phyloP scores from a whole-genome alignment of 2,113 vertebrate species.

The Melanostigma gelatinosum region DNA sequence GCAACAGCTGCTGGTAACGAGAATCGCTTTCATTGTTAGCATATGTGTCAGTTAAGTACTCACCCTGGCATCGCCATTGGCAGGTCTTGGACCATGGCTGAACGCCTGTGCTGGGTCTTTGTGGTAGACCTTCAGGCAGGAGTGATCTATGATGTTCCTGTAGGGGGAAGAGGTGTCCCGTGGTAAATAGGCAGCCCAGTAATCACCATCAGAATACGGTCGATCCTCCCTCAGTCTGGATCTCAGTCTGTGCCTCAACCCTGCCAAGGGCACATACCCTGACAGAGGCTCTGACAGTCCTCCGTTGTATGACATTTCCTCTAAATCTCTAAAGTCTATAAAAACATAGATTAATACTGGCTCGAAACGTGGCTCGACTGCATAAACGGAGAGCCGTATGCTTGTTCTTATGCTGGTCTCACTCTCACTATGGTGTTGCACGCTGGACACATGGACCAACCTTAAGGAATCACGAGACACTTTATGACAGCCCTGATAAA shows the following conservation, averaged over 20 bases:
- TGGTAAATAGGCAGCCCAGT: slow-evolving; percentile 63
- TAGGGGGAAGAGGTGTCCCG: slow-evolving; percentile 71
- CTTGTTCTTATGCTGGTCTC: slow-evolving; percentile 7
- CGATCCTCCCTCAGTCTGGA: slow-evolving; percentile 33
- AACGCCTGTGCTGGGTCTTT: slow-evolving; percentile 96
- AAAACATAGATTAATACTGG: slow-evolving; percentile 24
- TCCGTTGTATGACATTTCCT: slow-evolving; percentile 56
- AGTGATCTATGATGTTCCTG: slow-evolving; percentile 96
- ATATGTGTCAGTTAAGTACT: slow-evolving; percentile 73
- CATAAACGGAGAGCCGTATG: background rate
- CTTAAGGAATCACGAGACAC: slow-evolving; percentile 52
- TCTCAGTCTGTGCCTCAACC: slow-evolving; percentile 27
- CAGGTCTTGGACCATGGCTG: slow-evolving; percentile 88
- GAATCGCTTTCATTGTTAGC: background rate
- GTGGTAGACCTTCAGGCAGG: slow-evolving; percentile 98
- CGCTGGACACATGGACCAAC: slow-evolving; percentile 31
- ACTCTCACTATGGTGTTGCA: slow-evolving; percentile 6
- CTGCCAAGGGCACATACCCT: slow-evolving; percentile 52
- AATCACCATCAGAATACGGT: slow-evolving; percentile 68
- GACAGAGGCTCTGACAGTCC: slow-evolving; percentile 36
- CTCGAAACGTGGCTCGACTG: slow-evolving; percentile 2
- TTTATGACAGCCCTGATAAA: slow-evolving; percentile 76
- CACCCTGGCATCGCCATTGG: slow-evolving; percentile 94
- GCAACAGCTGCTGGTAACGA: slow-evolving; percentile 41
- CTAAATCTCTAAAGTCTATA: slow-evolving; percentile 26